These are phyloP conservation scores for Crioceris asparagi DNA, from an alignment of 2,888 invertebrate genomes.

Conservation along the genomic window DNA sequence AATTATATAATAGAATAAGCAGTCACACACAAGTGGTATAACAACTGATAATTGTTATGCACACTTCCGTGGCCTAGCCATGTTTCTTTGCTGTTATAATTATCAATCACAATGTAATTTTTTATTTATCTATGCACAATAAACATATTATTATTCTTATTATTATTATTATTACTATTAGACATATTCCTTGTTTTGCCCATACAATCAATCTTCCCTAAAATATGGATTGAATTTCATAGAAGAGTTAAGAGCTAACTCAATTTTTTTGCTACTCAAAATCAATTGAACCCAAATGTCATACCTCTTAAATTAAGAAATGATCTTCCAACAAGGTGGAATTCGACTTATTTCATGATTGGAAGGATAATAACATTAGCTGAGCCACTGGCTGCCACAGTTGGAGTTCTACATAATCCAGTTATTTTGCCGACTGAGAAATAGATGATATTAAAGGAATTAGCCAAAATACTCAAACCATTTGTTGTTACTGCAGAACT, in stretches of 20 bases:
- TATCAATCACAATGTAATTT: no score
- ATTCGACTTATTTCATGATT: neutral
- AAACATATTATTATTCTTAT: no score
- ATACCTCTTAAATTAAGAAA: neutral
- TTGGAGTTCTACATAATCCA: neutral
- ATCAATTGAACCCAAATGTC: neutral
- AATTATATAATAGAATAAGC: no score
- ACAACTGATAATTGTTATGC: no score
- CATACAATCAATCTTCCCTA: no score
- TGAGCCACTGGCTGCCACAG: neutral
- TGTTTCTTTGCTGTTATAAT: no score
- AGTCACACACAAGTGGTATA: no score
- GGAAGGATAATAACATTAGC: neutral
- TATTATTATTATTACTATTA: no score
- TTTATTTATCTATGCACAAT: no score
- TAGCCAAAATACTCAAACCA: neutral
- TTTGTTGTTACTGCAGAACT: neutral
- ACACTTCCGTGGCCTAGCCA: no score
- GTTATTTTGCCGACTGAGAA: neutral
- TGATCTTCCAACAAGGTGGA: neutral
- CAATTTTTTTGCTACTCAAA: neutral
- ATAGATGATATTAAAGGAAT: neutral
- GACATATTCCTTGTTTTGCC: no score
- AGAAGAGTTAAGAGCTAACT: neutral
- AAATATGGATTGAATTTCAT: no score